A percentile compares a stretch with the other conserved stretches of the same genome.
These are phyloP conservation scores for Odontocolon sp. DNA, from an alignment of 2,888 invertebrate genomes.

Conservation along the genomic window DNA sequence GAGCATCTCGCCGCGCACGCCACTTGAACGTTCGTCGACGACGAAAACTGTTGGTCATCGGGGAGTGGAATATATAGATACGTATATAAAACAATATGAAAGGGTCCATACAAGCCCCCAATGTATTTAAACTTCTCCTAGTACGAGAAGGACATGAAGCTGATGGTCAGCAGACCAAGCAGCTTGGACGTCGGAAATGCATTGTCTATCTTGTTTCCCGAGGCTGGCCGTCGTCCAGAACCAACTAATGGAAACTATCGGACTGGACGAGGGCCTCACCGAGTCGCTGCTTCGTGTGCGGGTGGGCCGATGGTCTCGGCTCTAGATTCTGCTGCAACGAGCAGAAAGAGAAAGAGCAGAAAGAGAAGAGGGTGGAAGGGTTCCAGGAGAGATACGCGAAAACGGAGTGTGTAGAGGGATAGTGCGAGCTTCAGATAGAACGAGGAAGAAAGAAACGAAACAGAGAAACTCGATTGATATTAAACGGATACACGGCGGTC, in stretches of 20 bases:
- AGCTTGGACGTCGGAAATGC: slow-evolving; percentile 56
- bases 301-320: slow-evolving; percentile 19
- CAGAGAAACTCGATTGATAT: slow-evolving; percentile 62
- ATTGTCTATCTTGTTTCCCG: slow-evolving; percentile 64
- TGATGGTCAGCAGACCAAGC: slow-evolving; percentile 25
- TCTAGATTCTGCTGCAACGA: slow-evolving; percentile 7
- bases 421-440: background rate
- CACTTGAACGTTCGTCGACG: slow-evolving; percentile 36
- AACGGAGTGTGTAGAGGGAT: slow-evolving; percentile 4
- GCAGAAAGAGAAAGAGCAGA: background rate
- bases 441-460: slow-evolving; percentile 29
- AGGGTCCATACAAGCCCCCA: too few relatives aligned
- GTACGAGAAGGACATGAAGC: slow-evolving; percentile 2
- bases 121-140: slow-evolving; percentile 38
- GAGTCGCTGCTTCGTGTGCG: slow-evolving; percentile 12
- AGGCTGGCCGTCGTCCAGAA: slow-evolving; percentile 63
- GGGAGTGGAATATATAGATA: slow-evolving; percentile 8
- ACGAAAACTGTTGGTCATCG: slow-evolving; percentile 27
- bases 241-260: slow-evolving; percentile 66
- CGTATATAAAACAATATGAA: too few relatives aligned
- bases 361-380: background rate
- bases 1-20: slow-evolving; percentile 3
- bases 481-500: slow-evolving; percentile 58
- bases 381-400: background rate
- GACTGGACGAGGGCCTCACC: slow-evolving; percentile 36